These are phyloP conservation scores for Pseudomugil gertrudae DNA, from an alignment of 2,797 vertebrate species.

Conservation along the genomic window DNA sequence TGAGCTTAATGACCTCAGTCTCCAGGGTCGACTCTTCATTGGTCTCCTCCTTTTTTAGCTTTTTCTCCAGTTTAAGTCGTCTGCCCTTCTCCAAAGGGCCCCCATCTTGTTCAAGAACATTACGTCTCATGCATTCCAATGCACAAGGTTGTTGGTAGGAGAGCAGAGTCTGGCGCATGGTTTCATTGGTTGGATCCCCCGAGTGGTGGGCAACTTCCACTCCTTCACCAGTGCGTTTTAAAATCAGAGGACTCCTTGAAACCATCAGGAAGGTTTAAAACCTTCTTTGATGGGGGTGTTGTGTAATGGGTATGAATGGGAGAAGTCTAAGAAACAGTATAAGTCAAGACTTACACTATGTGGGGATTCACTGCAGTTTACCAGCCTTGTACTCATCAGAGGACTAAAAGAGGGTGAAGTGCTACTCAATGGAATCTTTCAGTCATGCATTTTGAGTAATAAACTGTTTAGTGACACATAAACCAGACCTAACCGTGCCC, in stretches of 20 bases:
- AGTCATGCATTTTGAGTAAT: not conserved
- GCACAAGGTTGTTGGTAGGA: slow-evolving; percentile 59
- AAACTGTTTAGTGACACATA: too few species aligned
- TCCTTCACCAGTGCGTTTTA: slow-evolving; percentile 62
- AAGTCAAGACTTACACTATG: slow-evolving; percentile 20
- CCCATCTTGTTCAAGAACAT: slow-evolving; percentile 55
- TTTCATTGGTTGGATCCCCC: slow-evolving; percentile 63
- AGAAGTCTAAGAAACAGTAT: slow-evolving; percentile 32
- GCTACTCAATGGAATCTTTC: not conserved
- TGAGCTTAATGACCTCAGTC: slow-evolving; percentile 74
- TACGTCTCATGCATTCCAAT: slow-evolving; percentile 73
- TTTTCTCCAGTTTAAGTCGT: slow-evolving; percentile 70
- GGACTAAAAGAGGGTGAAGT: not conserved
- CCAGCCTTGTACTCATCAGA: slow-evolving; percentile 11
- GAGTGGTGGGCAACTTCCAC: slow-evolving; percentile 56
- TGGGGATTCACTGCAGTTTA: slow-evolving; percentile 10
- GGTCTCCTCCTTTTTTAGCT: slow-evolving; percentile 50
- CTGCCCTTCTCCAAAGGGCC: slow-evolving; percentile 52
- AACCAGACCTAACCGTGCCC: too few species aligned
- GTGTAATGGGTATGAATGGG: slow-evolving; percentile 49
- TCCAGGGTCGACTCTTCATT: slow-evolving; percentile 61
- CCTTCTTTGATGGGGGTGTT: slow-evolving; percentile 61
- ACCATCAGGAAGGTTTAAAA: slow-evolving; percentile 74
- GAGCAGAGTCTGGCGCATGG: slow-evolving; percentile 57
- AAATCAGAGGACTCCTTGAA: slow-evolving; percentile 69